Conservation (phyloP, 2,797 vertebrate species). For the Oreochromis mossambicus region DNA sequence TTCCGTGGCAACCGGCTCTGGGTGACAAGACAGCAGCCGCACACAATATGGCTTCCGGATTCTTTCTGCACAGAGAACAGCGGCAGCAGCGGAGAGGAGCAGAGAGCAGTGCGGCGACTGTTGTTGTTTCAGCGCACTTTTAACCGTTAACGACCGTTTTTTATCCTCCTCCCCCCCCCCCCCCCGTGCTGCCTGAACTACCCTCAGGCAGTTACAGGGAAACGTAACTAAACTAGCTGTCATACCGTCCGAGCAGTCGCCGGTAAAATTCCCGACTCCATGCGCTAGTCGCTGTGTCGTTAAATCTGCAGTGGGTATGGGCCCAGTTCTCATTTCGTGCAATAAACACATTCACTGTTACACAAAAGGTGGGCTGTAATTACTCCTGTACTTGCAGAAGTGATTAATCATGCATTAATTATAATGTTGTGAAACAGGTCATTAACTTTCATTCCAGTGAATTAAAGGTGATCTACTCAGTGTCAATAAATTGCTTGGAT, state of each 20-base stretch:
- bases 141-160: neutral
- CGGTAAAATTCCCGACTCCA: neutral
- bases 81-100: neutral
- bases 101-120: neutral
- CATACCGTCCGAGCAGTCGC: neutral
- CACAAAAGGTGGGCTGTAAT: neutral
- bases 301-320: neutral
- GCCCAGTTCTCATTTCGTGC: neutral
- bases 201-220: neutral
- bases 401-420: neutral
- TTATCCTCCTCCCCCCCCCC: too few relatives aligned
- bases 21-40: conserved; percentile 50
- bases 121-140: neutral
- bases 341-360: neutral
- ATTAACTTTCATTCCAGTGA: neutral
- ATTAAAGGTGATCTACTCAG: neutral
- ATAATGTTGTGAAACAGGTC: neutral
- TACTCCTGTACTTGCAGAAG: neutral
- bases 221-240: neutral
- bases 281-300: neutral
- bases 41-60: conserved; percentile 69
- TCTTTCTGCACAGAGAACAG: conserved; percentile 17
- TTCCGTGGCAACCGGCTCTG: conserved; percentile 70
- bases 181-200: neutral
- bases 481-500: neutral